Percentiles rank a stretch among this genome's conserved stretches.
Conservation (phyloP, 2,113 vertebrate genomes). For the Narcine bancroftii region DNA sequence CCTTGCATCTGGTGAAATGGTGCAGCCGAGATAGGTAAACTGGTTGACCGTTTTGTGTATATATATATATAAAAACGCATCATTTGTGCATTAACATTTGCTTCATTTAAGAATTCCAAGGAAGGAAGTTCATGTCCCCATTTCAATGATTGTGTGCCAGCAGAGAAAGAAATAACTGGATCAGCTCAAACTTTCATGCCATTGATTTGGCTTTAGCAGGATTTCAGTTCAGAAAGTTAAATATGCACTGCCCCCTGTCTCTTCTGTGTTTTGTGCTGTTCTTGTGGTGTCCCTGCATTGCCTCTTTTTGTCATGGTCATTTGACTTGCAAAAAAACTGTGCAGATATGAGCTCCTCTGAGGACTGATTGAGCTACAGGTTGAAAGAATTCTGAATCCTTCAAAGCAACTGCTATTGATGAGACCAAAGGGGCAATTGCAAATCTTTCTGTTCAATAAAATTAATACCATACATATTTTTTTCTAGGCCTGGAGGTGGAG, state of each 20-base stretch:
- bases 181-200: background rate
- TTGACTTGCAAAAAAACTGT: background rate
- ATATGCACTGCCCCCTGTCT: background rate
- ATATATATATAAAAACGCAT: too few species aligned
- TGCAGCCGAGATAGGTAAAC: too few species aligned
- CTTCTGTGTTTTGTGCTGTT: background rate
- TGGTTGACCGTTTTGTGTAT: too few species aligned
- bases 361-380: background rate
- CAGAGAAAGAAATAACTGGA: background rate
- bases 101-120: background rate
- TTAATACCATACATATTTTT: background rate
- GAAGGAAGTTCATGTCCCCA: background rate
- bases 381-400: background rate
- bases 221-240: background rate
- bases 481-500: slow-evolving; percentile 40
- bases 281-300: background rate
- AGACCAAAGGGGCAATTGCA: background rate
- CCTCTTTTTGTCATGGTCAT: background rate
- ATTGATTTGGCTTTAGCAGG: background rate
- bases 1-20: too few species aligned
- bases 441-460: background rate
- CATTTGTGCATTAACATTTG: background rate
- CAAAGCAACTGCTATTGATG: background rate
- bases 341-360: background rate
- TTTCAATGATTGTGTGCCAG: background rate